phyloP scores from a whole-genome alignment of 1,140 invertebrate species.

The Glomeris maerens region DNA sequence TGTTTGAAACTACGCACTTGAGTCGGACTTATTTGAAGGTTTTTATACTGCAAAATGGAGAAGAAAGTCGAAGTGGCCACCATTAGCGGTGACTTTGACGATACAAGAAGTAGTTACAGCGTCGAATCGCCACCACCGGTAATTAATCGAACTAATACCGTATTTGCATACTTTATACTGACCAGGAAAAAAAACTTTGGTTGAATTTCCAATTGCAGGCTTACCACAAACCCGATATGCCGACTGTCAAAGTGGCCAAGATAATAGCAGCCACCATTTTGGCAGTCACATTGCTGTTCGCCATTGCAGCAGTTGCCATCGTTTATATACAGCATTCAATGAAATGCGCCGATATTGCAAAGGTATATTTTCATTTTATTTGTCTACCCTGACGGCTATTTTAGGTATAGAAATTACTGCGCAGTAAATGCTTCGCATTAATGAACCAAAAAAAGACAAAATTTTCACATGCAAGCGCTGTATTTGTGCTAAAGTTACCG shows the following conservation, averaged over 20 bases:
- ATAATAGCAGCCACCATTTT: slow-evolving; percentile 63
- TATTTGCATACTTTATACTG: too few species aligned
- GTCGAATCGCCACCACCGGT: slow-evolving; percentile 10
- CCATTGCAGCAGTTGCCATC: slow-evolving; percentile 58
- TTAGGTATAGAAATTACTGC: too few species aligned
- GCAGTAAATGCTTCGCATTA: too few species aligned
- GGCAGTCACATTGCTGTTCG: slow-evolving; percentile 55
- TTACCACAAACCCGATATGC: slow-evolving; percentile 47
- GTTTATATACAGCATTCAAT: slow-evolving; percentile 48
- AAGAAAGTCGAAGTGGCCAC: slow-evolving; percentile 1
- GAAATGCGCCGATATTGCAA: background rate
- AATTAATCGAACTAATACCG: background rate
- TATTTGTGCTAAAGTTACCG: too few species aligned
- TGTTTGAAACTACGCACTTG: too few species aligned
- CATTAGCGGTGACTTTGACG: slow-evolving; percentile 5
- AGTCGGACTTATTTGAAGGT: too few species aligned
- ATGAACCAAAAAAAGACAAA: too few species aligned
- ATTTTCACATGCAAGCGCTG: too few species aligned
- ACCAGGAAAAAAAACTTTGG: background rate
- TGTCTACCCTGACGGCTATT: too few species aligned
- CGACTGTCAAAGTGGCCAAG: slow-evolving; percentile 61
- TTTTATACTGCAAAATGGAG: slow-evolving; percentile 2
- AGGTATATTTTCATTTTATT: slow-evolving; percentile 8
- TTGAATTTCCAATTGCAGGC: slow-evolving; percentile 40
- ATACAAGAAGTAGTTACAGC: slow-evolving; percentile 5